Percentiles rank a stretch among this genome's conserved stretches.
These are phyloP conservation scores for Argentina silus DNA, from an alignment of 2,797 vertebrate genomes.

Conservation along the genomic window DNA sequence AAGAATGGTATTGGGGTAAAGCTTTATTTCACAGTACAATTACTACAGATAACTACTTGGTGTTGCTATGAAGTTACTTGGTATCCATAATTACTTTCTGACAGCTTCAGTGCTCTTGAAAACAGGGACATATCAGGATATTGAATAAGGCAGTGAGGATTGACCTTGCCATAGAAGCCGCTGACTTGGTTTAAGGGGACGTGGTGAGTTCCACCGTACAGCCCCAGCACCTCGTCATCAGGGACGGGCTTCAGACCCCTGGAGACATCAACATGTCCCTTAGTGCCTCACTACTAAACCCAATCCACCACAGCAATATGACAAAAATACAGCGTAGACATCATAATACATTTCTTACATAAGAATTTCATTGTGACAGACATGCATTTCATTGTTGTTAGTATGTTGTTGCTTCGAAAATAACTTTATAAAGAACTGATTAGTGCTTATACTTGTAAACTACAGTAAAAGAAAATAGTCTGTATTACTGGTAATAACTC, in stretches of 20 bases:
- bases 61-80: background rate
- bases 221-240: constrained; percentile 81
- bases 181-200: constrained; percentile 84
- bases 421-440: background rate
- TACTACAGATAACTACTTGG: background rate
- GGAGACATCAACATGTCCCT: background rate
- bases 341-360: background rate
- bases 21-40: background rate
- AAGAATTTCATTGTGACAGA: background rate
- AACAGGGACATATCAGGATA: background rate
- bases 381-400: background rate
- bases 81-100: too few relatives aligned
- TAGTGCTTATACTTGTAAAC: background rate
- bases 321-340: background rate
- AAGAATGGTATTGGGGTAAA: background rate
- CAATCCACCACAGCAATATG: background rate
- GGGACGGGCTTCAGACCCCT: constrained; percentile 83
- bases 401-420: background rate
- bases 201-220: constrained; percentile 84
- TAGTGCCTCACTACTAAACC: background rate
- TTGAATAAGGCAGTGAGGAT: background rate
- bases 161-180: constrained; percentile 89
- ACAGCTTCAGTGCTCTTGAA: too few relatives aligned
- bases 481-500: background rate
- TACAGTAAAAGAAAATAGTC: background rate